Conservation (phyloP, 2,113 vertebrate genomes). For the Zapornia atra region DNA sequence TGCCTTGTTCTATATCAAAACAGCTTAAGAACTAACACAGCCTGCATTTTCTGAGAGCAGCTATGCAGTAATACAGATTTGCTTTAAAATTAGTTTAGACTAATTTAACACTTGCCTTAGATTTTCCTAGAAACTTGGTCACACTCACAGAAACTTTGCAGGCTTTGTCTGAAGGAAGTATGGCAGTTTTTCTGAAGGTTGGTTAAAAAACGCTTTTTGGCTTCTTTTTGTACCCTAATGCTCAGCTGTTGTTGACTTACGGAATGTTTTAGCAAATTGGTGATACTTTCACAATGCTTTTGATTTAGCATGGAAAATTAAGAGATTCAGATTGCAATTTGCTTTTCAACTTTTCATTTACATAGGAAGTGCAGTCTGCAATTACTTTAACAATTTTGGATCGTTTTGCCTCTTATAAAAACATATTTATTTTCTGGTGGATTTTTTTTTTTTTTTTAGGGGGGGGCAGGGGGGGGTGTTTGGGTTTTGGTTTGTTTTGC, state of each 20-base stretch:
- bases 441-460: background rate
- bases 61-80: background rate
- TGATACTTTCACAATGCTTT: background rate
- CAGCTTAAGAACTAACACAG: background rate
- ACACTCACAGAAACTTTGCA: background rate
- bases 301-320: background rate
- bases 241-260: background rate
- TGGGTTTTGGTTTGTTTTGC: background rate
- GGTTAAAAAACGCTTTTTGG: background rate
- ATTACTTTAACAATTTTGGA: background rate
- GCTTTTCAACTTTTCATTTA: background rate
- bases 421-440: background rate
- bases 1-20: background rate
- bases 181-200: background rate
- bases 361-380: background rate
- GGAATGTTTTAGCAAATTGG: background rate
- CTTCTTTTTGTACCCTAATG: background rate
- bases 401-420: background rate
- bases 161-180: background rate
- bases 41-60: background rate
- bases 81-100: background rate
- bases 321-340: background rate
- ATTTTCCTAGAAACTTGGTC: background rate
- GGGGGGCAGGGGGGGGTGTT: background rate
- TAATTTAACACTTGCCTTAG: background rate